Conservation (phyloP, 2,888 invertebrate genomes). For the Stenichneumon culpator region DNA sequence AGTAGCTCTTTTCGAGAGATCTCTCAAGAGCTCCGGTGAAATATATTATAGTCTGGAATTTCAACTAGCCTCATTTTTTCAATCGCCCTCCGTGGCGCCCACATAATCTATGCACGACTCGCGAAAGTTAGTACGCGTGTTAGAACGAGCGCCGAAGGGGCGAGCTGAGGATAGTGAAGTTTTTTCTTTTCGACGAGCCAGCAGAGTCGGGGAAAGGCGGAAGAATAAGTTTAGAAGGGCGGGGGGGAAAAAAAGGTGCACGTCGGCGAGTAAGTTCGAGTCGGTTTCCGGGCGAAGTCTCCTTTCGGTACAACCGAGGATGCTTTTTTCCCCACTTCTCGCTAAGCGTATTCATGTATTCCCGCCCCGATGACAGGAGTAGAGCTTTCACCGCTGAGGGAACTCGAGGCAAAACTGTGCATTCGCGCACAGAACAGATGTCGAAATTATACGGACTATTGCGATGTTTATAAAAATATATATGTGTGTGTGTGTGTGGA, state of each 20-base stretch:
- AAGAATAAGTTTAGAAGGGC: slow-evolving; percentile 21
- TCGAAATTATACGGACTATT: neutral
- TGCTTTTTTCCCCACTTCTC: slow-evolving; percentile 24
- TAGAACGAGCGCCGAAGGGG: neutral
- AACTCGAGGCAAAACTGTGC: neutral
- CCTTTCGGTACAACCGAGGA: slow-evolving; percentile 37
- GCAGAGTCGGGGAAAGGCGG: slow-evolving; percentile 18
- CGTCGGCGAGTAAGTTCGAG: slow-evolving; percentile 12
- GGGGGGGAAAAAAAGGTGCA: slow-evolving; percentile 4
- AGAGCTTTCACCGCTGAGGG: slow-evolving; percentile 31
- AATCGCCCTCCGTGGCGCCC: slow-evolving; percentile 22
- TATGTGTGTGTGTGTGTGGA: neutral
- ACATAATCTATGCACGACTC: slow-evolving; percentile 49
- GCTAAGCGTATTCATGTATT: slow-evolving; percentile 58
- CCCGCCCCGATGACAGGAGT: slow-evolving; percentile 47
- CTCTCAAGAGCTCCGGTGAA: slow-evolving; percentile 22
- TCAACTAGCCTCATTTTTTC: slow-evolving; percentile 53
- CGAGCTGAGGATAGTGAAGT: neutral
- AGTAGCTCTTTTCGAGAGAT: slow-evolving; percentile 1
- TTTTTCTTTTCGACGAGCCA: neutral
- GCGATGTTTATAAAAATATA: neutral
- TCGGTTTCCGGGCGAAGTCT: slow-evolving; percentile 9
- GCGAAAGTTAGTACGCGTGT: slow-evolving; percentile 32
- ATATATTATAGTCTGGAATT: slow-evolving; percentile 47
- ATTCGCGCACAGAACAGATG: neutral